Base-by-base conservation (phyloP, 2,888 invertebrate species). In the Diarsia rubi region DNA sequence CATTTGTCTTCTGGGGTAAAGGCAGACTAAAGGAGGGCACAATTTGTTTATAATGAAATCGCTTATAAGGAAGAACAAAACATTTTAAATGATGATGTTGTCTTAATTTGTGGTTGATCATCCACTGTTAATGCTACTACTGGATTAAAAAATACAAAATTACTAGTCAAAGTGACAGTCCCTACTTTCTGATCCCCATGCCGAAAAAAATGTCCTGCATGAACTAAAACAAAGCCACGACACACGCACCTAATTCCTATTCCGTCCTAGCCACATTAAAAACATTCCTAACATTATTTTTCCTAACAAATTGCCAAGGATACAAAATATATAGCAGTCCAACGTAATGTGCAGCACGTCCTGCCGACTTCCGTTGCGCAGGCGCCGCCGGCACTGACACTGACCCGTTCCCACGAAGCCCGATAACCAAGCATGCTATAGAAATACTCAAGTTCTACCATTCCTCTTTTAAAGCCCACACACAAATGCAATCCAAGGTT, bases 331-430 rank as follows among this genome's bases (percentile, higher is more conserved):
- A 85, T 85, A 80, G 81, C 78, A 69, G 70, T 79, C 65, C 73
- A 60, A 69, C 57, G 73, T 82, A 87, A 88, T 89, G 87, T 86
- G 85, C 88, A 88, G 90, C 92, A 91, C 91, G 93, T 93, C 90
- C 91, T 88, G 88, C 65, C 82, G 84, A 87, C 90, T 92, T 94
- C 93, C 94, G 92, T 85, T 89, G 90, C 88, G 86, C 88, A 85
- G 87, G 91, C 92, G 92, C 92, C 92, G 90, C 77, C 79, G 87
- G 85, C 88, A 84, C 84, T 88, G 88, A 84, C 89, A 88, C 88
- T 92, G 92, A 91, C 92, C 92, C 88, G 89, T 93, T 93, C 94
- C 90, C 94, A 94, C 92, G 93, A 81, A 67, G 86, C 69, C 63
- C 73, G 78, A 83, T 81, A 82, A 64, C 73, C 70, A 64, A 76